phyloP scores from a whole-genome alignment of 30 jellyfish, hydroid and myxozoan species.

The Aurelia sp. region DNA sequence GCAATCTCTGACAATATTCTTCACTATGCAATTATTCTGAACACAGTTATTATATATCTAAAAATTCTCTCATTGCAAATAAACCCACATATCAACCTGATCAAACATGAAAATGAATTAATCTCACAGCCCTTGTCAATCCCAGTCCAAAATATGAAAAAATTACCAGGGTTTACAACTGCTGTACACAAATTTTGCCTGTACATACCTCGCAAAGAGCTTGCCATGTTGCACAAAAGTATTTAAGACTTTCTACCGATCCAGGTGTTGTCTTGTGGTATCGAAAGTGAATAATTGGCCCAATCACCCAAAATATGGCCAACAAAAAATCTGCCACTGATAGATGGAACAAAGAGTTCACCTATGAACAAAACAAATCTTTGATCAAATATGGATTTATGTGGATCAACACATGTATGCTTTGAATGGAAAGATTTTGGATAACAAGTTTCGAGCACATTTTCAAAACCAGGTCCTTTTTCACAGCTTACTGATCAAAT shows the following conservation, averaged over 20 bases:
- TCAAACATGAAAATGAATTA: too few species aligned
- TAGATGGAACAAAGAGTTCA: conserved; percentile 80
- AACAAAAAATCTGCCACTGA: conserved; percentile 86
- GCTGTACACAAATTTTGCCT: too few species aligned
- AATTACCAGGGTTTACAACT: too few species aligned
- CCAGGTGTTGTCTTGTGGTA: background rate
- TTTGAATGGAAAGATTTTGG: background rate
- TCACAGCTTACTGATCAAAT: too few species aligned
- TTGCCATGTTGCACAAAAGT: conserved; percentile 69
- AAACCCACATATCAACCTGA: too few species aligned
- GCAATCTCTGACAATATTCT: too few species aligned
- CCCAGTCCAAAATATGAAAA: too few species aligned
- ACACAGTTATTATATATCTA: too few species aligned
- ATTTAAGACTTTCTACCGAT: background rate
- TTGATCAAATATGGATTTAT: too few species aligned
- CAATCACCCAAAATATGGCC: conserved; percentile 82
- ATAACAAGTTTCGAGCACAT: background rate
- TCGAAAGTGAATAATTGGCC: conserved; percentile 62
- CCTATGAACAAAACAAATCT: conserved; percentile 25
- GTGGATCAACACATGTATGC: background rate
- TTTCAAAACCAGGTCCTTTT: background rate
- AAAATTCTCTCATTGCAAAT: too few species aligned
- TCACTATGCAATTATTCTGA: too few species aligned
- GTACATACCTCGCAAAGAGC: conserved; percentile 72
- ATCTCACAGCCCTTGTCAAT: too few species aligned